Percentiles rank a stretch among this genome's conserved stretches.
Evolutionary conservation across 92 coral and sea anemone species (phyloP).

Genomic region (Porites cylindrica): DNA sequence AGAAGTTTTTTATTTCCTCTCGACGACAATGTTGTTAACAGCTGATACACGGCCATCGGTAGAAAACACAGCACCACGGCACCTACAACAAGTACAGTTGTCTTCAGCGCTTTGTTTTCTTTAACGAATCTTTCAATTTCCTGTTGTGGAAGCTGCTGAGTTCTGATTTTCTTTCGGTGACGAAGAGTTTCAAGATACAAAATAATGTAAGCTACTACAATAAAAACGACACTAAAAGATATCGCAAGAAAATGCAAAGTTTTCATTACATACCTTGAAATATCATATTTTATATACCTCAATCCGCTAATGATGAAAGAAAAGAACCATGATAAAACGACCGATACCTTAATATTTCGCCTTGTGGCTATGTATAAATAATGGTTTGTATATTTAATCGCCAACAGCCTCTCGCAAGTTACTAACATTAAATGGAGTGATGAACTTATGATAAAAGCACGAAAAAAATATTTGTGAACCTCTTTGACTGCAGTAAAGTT

Average conservation of each 20-base stretch:
- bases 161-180: background rate
- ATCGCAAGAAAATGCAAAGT: background rate
- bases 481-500: background rate
- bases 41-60: background rate
- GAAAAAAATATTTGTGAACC: background rate
- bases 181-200: background rate
- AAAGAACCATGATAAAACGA: background rate
- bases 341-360: background rate
- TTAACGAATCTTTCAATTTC: background rate
- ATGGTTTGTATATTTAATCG: background rate
- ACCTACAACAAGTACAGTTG: background rate
- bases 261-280: background rate
- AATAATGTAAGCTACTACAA: background rate
- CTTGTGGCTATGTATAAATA: background rate
- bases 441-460: background rate
- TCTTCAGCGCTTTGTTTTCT: background rate
- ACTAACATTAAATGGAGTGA: background rate
- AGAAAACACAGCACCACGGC: background rate
- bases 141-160: background rate
- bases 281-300: background rate
- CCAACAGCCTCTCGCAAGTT: background rate
- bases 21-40: too few relatives aligned
- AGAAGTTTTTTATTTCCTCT: background rate
- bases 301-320: background rate
- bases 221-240: background rate